Percentiles rank a stretch among this genome's conserved stretches.
These are phyloP conservation scores for Eilema caniola DNA, from an alignment of 2,888 invertebrate species.

Conservation along the genomic window DNA sequence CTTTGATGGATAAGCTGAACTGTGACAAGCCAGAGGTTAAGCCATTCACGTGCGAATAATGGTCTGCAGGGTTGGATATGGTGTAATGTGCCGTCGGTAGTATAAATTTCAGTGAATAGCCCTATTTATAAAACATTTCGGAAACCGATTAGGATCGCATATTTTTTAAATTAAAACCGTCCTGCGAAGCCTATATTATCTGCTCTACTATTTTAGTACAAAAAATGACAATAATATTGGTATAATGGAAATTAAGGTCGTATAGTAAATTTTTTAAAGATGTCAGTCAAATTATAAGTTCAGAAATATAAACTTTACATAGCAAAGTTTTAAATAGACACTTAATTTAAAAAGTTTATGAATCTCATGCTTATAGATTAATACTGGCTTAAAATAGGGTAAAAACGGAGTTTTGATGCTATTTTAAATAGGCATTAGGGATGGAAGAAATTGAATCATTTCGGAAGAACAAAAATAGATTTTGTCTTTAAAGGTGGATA, in stretches of 20 bases:
- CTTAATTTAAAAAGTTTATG: conserved; percentile 25
- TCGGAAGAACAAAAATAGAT: background rate
- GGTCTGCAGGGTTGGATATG: background rate
- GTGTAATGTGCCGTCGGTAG: background rate
- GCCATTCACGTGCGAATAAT: background rate
- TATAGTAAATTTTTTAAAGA: conserved; percentile 27
- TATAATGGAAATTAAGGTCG: conserved; percentile 43
- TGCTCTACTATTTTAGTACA: conserved; percentile 69
- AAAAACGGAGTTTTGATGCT: background rate
- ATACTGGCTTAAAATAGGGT: conserved; percentile 16
- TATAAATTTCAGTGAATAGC: background rate
- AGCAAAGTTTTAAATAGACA: conserved; percentile 20
- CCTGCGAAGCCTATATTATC: conserved; percentile 59
- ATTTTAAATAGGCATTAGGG: conserved; percentile 1
- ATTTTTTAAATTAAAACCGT: conserved; percentile 56
- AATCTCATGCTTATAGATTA: conserved; percentile 41
- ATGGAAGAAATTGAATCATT: background rate
- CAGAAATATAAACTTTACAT: conserved; percentile 14
- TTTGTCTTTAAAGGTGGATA: conserved; percentile 3
- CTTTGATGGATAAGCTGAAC: background rate
- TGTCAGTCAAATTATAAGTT: conserved; percentile 21
- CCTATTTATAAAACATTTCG: background rate
- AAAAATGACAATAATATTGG: conserved; percentile 73
- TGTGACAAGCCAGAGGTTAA: conserved; percentile 3
- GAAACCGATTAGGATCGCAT: conserved; percentile 22